These are phyloP conservation scores for Spilarctia lutea DNA, from an alignment of 2,888 invertebrate genomes.

Conservation along the genomic window DNA sequence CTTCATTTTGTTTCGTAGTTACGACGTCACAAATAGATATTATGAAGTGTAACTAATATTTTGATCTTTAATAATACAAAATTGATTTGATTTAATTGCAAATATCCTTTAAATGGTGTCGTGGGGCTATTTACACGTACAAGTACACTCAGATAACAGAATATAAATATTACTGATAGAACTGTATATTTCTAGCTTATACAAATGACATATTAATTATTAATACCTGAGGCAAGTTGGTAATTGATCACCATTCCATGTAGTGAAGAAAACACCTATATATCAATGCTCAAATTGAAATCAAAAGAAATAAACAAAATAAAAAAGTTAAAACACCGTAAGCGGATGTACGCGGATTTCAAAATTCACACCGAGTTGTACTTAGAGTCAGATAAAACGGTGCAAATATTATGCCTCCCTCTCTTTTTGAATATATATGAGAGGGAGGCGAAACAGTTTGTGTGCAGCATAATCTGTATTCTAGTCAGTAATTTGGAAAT, in stretches of 20 bases:
- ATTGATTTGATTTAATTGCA: not conserved
- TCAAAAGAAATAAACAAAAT: conserved; percentile 26
- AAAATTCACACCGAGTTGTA: conserved; percentile 46
- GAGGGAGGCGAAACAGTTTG: conserved; percentile 27
- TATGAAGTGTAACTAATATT: not conserved
- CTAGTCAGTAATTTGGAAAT: conserved; percentile 52
- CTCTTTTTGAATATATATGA: conserved; percentile 31
- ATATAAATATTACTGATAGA: not conserved
- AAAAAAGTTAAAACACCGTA: conserved; percentile 32
- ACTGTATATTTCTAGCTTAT: too few species aligned
- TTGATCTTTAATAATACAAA: not conserved
- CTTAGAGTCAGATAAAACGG: conserved; percentile 44
- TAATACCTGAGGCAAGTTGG: too few species aligned
- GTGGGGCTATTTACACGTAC: too few species aligned
- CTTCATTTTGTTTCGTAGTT: not conserved
- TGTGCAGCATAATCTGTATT: conserved; percentile 58
- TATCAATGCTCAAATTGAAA: not conserved
- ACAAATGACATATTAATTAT: too few species aligned
- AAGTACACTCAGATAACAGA: not conserved
- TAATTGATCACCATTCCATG: too few species aligned
- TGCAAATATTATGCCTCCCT: conserved; percentile 34
- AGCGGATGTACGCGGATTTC: conserved; percentile 44
- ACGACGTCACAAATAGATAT: not conserved
- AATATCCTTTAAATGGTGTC: not conserved
- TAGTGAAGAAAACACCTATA: too few species aligned